Base-by-base conservation (phyloP, 2,888 invertebrate species). In the Drosophila dives region DNA sequence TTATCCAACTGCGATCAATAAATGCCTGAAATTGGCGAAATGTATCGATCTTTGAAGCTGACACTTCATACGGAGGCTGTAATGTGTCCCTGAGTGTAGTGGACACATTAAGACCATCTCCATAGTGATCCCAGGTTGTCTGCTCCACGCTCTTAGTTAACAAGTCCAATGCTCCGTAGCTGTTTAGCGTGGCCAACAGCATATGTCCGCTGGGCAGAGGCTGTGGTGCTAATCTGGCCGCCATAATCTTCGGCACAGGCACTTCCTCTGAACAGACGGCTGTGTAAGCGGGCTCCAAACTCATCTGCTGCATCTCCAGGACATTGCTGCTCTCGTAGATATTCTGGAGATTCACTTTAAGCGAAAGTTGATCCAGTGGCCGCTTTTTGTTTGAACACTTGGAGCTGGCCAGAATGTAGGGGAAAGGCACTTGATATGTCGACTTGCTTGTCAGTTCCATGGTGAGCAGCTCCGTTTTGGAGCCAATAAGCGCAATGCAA, bases 271-370 rank as follows among this genome's bases (percentile, higher is more conserved):
- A 73, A 62, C 81, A 87, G 4, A 86, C 70, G 1, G 86, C 75
- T 1, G 91, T 82, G 67, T 90, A 93, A 0, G 81, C 70, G 0
- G 91, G 79, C 40, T 93, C 92, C 42, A 92, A 48, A 2, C 83
- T 69, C 32, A 93, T 48, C 17, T 86, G 83, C 38, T 93, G 93
- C 3, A 81, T 71, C 49, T 92, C 85, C 20, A 88, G 64, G 3
- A 83, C 75, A 61, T 73, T 80, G 36, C 81, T 65, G 11, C 49
- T 67, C 4, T 59, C 63, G 50, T 92, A 92, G 26, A 92, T 72
- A 0, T 23, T 4, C 26, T 77, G 65, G 10, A 91, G 49, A 54
- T 92, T 65, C 3, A 90, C 71, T 17, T 82, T 61, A 8, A 77
- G 62, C 5, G 87, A 66, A 45, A 91, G 49, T n/a, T 77, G 64